Conservation (phyloP, 2,797 vertebrate species). For the Thunnus albacares region DNA sequence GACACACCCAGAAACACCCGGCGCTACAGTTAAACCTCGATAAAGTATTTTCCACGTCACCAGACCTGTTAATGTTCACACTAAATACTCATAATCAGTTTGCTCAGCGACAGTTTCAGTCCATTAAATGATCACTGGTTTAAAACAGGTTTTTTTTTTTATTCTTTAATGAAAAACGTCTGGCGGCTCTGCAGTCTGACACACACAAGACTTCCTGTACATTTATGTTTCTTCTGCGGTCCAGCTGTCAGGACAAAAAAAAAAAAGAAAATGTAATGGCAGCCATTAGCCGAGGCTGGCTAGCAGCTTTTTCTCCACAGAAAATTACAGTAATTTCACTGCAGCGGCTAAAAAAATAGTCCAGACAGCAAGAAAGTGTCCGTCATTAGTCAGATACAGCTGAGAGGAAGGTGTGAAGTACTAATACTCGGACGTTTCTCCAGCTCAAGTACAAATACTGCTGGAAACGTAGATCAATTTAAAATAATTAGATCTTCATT, state of each 20-base stretch:
- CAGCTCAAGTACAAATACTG: background rate
- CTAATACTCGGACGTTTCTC: conserved; percentile 4
- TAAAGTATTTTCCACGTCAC: conserved; percentile 23
- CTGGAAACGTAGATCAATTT: background rate
- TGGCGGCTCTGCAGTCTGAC: conserved; percentile 26
- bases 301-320: conserved; percentile 37
- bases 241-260: conserved; percentile 28
- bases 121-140: conserved; percentile 27
- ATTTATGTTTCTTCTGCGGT: background rate
- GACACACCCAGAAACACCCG: conserved; percentile 26
- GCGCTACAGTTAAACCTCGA: background rate
- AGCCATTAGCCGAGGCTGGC: conserved; percentile 46
- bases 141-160: conserved; percentile 39
- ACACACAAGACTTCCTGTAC: conserved; percentile 48
- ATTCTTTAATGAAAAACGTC: conserved; percentile 9
- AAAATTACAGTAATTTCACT: conserved; percentile 66
- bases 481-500: background rate
- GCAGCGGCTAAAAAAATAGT: conserved; percentile 32
- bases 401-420: conserved; percentile 5
- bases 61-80: conserved; percentile 27
- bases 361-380: conserved; percentile 9
- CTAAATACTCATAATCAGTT: conserved; percentile 24
- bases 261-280: conserved; percentile 24
- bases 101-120: conserved; percentile 13
- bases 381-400: conserved; percentile 27